A percentile compares a stretch with the other conserved stretches of the same genome.
These are phyloP conservation scores for Allolobophora icterica DNA, from an alignment of 2,888 invertebrate genomes.

Conservation along the genomic window DNA sequence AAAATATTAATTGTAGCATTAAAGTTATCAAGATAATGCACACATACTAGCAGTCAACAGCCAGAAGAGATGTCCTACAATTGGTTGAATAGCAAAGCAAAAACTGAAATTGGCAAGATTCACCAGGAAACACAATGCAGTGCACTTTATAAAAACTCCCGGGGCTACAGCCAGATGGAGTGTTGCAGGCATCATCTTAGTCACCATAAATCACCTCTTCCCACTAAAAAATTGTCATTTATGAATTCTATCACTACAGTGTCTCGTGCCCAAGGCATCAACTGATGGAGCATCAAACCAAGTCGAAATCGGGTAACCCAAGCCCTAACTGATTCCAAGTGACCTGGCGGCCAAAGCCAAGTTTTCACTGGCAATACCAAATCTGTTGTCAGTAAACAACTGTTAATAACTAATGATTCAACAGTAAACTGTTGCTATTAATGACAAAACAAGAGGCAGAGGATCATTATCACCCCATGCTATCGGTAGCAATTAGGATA, in stretches of 20 bases:
- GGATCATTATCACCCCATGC: background rate
- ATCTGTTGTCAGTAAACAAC: constrained; percentile 2
- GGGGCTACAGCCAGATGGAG: background rate
- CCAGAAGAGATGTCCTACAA: background rate
- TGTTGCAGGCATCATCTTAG: too few relatives aligned
- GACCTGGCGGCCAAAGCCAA: background rate
- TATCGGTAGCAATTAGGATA: constrained; percentile 5
- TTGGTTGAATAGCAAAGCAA: background rate
- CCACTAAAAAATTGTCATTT: too few relatives aligned
- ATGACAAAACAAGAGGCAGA: background rate
- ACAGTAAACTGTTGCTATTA: background rate
- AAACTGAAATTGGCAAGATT: background rate
- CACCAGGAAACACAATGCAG: background rate
- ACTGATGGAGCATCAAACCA: background rate
- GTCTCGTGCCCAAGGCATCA: too few relatives aligned
- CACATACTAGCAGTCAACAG: background rate
- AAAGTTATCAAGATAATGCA: background rate
- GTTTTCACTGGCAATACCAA: background rate
- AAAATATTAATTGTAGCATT: background rate
- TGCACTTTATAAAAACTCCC: background rate
- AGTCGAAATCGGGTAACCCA: background rate
- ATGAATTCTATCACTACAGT: too few relatives aligned
- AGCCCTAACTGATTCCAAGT: background rate
- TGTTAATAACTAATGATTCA: background rate
- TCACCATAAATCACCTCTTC: too few relatives aligned